Percentiles rank a stretch among this genome's conserved stretches.
phyloP scores from a whole-genome alignment of 2,797 vertebrate genomes.

The Crax fasciolata region DNA sequence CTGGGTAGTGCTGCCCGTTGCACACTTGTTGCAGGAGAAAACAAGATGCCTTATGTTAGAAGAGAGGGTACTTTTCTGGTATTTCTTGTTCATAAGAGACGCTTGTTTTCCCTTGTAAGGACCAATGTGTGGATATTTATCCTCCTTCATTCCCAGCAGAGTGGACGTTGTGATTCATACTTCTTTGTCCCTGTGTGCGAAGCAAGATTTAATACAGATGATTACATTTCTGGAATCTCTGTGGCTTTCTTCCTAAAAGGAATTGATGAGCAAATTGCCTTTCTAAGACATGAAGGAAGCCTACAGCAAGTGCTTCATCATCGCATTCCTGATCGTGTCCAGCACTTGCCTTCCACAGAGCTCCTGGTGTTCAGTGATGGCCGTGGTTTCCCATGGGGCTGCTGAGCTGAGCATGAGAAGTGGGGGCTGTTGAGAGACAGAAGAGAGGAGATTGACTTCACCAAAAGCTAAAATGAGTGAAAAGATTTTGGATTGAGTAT shows the following conservation, averaged over 20 bases:
- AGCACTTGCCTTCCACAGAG: slow-evolving; percentile 12
- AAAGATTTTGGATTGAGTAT: neutral
- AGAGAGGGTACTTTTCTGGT: neutral
- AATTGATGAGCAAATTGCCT: slow-evolving; percentile 24
- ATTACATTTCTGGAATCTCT: slow-evolving; percentile 33
- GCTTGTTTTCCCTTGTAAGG: neutral
- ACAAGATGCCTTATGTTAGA: neutral
- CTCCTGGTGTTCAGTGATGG: slow-evolving; percentile 8
- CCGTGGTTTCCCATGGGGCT: slow-evolving; percentile 6
- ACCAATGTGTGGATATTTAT: neutral
- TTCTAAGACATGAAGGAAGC: slow-evolving; percentile 55
- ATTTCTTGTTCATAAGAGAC: neutral
- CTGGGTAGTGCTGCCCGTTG: neutral
- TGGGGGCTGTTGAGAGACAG: neutral
- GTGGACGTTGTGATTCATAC: neutral
- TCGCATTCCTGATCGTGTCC: slow-evolving; percentile 59
- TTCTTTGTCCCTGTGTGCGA: neutral
- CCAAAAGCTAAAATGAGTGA: neutral
- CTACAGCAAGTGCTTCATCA: slow-evolving; percentile 51
- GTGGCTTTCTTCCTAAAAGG: slow-evolving; percentile 32
- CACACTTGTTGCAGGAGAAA: neutral
- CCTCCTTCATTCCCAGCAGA: neutral
- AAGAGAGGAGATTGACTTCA: neutral
- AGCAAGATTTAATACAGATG: slow-evolving; percentile 20
- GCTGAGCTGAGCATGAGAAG: slow-evolving; percentile 8